These are phyloP conservation scores for Brenthis daphne DNA, from an alignment of 2,888 invertebrate species.

Conservation along the genomic window DNA sequence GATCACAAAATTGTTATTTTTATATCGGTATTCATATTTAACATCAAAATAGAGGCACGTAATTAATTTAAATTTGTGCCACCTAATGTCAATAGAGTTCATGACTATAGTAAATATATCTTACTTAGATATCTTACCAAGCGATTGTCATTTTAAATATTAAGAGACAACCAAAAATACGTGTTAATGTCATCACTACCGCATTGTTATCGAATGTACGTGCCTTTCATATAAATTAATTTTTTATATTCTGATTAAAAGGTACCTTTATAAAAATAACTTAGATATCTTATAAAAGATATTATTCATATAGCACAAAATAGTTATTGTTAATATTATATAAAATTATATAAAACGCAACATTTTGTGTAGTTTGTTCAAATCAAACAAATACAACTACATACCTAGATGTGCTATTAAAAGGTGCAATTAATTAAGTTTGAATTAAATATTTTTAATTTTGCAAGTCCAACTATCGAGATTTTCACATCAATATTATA, in stretches of 20 bases:
- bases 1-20: too few species aligned
- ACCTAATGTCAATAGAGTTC: background rate
- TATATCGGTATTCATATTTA: too few species aligned
- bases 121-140: background rate
- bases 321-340: background rate
- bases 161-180: background rate
- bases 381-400: background rate
- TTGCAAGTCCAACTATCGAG: too few species aligned
- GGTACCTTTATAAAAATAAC: background rate
- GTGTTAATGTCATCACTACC: background rate
- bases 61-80: too few species aligned
- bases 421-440: background rate
- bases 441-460: background rate
- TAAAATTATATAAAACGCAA: background rate
- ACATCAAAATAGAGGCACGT: too few species aligned
- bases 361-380: background rate
- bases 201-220: constrained; percentile 1
- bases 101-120: background rate
- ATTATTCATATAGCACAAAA: background rate
- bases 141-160: background rate
- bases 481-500: background rate
- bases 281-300: background rate
- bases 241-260: constrained; percentile 6
- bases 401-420: background rate
- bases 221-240: constrained; percentile 3